phyloP scores from a whole-genome alignment of 2,888 invertebrate genomes.

The Nephrotoma flavescens region DNA sequence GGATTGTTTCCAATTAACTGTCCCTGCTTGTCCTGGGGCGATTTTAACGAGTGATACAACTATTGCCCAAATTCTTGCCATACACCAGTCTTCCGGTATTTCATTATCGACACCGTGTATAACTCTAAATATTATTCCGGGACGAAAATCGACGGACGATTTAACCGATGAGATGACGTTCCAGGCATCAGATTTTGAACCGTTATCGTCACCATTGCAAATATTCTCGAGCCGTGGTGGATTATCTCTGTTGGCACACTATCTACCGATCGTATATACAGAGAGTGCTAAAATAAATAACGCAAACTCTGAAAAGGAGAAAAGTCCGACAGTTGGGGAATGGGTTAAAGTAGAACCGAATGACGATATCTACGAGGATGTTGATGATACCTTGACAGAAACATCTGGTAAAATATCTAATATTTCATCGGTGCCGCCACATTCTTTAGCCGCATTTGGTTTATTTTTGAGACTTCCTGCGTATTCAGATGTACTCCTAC shows the following conservation, averaged over 20 bases:
- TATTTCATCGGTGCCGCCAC: conserved; percentile 64
- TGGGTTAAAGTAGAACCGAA: conserved; percentile 39
- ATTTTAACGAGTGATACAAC: conserved; percentile 39
- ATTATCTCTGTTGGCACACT: conserved; percentile 72
- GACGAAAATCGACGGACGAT: conserved; percentile 15
- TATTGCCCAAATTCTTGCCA: conserved; percentile 41
- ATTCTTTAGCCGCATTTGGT: conserved; percentile 82
- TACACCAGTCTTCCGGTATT: conserved; percentile 35
- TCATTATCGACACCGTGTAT: conserved; percentile 38
- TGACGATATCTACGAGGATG: conserved; percentile 46
- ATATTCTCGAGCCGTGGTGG: conserved; percentile 83
- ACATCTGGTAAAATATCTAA: conserved; percentile 36
- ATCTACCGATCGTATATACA: conserved; percentile 77
- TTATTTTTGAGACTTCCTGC: conserved; percentile 77
- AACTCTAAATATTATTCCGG: conserved; percentile 22
- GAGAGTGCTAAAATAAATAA: conserved; percentile 50
- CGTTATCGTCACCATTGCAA: conserved; percentile 45
- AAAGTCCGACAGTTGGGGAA: conserved; percentile 27
- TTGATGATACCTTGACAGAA: conserved; percentile 38
- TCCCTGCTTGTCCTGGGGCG: conserved; percentile 33
- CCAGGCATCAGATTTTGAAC: conserved; percentile 26
- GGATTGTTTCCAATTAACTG: conserved; percentile 30
- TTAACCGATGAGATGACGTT: conserved; percentile 17
- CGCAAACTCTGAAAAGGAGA: conserved; percentile 29
- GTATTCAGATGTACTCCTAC: conserved; percentile 77